These are phyloP conservation scores for Malacosoma neustria DNA, from an alignment of 2,888 invertebrate genomes.

Conservation along the genomic window DNA sequence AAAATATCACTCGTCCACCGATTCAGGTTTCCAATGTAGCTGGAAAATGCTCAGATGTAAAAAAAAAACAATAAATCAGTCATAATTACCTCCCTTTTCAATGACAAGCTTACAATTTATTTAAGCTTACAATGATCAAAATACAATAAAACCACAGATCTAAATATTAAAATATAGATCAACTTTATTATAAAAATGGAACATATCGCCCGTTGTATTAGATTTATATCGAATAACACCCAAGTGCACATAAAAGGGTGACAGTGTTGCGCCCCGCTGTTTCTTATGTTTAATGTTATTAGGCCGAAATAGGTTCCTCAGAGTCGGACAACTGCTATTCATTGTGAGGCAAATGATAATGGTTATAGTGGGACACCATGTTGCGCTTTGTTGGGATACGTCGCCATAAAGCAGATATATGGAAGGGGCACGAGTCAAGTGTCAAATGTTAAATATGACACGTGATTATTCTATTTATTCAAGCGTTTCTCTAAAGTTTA, in stretches of 20 bases:
- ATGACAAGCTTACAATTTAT: not conserved
- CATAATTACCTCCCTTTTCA: not conserved
- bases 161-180: not conserved
- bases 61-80: too few relatives aligned
- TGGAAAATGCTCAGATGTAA: too few relatives aligned
- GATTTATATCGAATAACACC: conserved; percentile 34
- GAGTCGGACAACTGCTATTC: conserved; percentile 51
- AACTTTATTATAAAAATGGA: not conserved
- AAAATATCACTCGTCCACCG: too few relatives aligned
- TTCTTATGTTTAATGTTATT: conserved; percentile 67
- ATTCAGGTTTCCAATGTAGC: too few relatives aligned
- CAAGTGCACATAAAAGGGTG: conserved; percentile 54
- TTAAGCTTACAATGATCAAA: not conserved
- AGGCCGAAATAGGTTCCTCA: conserved; percentile 52
- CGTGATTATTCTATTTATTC: conserved; percentile 12
- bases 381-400: conserved; percentile 46
- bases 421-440: conserved; percentile 20
- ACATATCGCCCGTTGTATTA: not conserved
- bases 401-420: conserved; percentile 16
- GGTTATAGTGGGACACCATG: conserved; percentile 61
- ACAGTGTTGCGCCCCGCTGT: conserved; percentile 64
- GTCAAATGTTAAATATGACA: conserved; percentile 13
- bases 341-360: conserved; percentile 69
- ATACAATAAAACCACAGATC: not conserved
- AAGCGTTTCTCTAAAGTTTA: not conserved